A percentile compares a stretch with the other conserved stretches of the same genome.
These are phyloP conservation scores for Hydropsyche tenuis DNA, from an alignment of 1,140 invertebrate species.

Conservation along the genomic window DNA sequence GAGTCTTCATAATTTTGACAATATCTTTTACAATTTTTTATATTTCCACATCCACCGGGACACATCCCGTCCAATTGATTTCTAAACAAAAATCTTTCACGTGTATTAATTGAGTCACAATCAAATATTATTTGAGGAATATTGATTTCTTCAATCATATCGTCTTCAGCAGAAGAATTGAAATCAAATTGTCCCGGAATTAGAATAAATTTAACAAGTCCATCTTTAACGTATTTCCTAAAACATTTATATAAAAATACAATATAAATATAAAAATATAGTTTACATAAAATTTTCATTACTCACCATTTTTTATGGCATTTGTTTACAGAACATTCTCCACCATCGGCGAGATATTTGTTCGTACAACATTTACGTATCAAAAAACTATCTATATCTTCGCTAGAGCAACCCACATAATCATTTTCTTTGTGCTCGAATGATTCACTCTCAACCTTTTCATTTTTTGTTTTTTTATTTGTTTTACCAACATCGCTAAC, in stretches of 20 bases:
- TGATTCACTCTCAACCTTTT: too few species aligned
- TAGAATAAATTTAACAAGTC: constrained; percentile 16
- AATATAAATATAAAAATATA: too few species aligned
- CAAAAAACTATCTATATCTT: not conserved
- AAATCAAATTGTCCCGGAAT: not conserved
- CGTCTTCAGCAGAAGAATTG: not conserved
- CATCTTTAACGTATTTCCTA: constrained; percentile 16
- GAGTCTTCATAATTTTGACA: not conserved
- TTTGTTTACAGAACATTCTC: constrained; percentile 2
- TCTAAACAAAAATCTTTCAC: constrained; percentile 25
- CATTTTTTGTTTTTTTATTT: too few species aligned
- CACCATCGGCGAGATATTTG: constrained; percentile 27
- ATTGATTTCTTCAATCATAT: not conserved
- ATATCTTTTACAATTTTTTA: constrained; percentile 12
- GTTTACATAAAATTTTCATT: constrained; percentile 10
- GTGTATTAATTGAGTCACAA: constrained; percentile 43
- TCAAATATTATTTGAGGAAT: constrained; percentile 44
- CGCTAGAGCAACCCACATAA: not conserved
- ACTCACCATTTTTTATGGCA: constrained; percentile 28
- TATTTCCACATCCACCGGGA: constrained; percentile 44
- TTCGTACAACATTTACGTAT: constrained; percentile 13
- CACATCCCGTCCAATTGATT: constrained; percentile 6
- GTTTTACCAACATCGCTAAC: not conserved
- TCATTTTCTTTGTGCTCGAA: not conserved
- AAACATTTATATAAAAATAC: too few species aligned